A percentile compares a stretch with the other conserved stretches of the same genome.
phyloP scores from a whole-genome alignment of 2,888 invertebrate genomes.

The Blastobasis adustella region DNA sequence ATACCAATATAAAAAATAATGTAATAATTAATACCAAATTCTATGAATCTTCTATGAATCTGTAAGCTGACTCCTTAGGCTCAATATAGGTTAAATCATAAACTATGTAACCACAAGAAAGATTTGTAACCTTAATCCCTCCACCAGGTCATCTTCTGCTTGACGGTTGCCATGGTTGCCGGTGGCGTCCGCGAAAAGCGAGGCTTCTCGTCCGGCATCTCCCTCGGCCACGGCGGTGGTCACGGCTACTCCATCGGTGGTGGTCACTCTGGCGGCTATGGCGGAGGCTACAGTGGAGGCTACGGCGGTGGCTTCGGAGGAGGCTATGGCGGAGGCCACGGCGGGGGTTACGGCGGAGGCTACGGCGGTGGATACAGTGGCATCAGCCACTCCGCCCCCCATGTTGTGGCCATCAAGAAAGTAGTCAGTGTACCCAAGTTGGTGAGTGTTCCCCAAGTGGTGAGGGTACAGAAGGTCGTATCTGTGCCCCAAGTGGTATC shows the following conservation, averaged over 20 bases:
- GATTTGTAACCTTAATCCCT: no score
- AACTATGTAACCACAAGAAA: no score
- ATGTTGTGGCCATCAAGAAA: conserved; percentile 27
- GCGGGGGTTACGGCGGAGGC: conserved; percentile 19
- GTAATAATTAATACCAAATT: no score
- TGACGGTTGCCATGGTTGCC: no score
- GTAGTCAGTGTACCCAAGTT: conserved; percentile 26
- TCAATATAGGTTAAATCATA: no score
- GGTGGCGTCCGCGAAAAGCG: no score
- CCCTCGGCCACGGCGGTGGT: conserved; percentile 13
- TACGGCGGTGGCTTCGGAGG: conserved; percentile 18
- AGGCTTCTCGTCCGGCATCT: no score
- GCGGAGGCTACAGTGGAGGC: conserved; percentile 26
- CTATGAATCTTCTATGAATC: no score
- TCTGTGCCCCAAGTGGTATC: conserved; percentile 35
- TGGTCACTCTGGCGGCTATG: conserved; percentile 10
- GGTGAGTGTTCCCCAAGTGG: conserved; percentile 28
- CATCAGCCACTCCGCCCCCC: conserved; percentile 8
- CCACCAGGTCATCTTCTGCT: no score
- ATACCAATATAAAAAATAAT: no score
- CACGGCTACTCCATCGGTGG: conserved; percentile 11
- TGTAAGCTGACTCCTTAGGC: no score
- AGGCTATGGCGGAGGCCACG: conserved; percentile 24
- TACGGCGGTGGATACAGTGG: conserved; percentile 1
- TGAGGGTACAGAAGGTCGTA: conserved; percentile 30